These are phyloP conservation scores for Ctenosaura bakeri DNA, from an alignment of 2,797 vertebrate species.

Conservation along the genomic window DNA sequence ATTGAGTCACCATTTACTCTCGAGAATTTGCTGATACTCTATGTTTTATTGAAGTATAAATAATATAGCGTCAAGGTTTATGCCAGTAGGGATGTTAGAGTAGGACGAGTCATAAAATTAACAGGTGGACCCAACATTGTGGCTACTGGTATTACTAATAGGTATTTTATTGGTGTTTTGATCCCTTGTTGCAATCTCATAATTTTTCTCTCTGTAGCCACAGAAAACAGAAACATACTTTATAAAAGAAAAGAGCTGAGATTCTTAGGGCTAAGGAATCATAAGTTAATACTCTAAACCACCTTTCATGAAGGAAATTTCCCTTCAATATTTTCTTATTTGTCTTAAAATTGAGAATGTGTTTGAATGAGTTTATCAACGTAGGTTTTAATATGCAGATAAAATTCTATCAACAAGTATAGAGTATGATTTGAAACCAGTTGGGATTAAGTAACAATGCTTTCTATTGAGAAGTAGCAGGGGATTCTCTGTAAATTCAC, in stretches of 20 bases:
- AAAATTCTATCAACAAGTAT: slow-evolving; percentile 32
- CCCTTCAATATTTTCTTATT: slow-evolving; percentile 7
- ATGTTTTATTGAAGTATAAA: not conserved
- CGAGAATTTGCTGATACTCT: not conserved
- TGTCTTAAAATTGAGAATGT: not conserved
- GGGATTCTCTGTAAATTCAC: not conserved
- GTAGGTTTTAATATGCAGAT: not conserved
- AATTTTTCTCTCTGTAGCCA: not conserved
- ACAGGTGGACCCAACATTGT: not conserved
- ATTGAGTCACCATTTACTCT: not conserved
- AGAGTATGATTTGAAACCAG: slow-evolving; percentile 31
- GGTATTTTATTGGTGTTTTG: not conserved
- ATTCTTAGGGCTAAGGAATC: not conserved
- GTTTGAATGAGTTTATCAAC: not conserved
- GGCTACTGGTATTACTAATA: not conserved
- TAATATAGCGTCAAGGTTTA: not conserved
- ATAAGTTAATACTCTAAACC: not conserved
- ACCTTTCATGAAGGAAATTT: slow-evolving; percentile 35
- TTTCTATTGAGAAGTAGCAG: slow-evolving; percentile 1
- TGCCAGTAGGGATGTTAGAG: not conserved
- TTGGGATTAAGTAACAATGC: slow-evolving; percentile 45
- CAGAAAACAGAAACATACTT: not conserved
- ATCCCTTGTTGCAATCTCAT: not conserved
- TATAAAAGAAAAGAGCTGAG: not conserved
- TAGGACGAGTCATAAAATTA: not conserved